Conservation (phyloP, 2,113 vertebrate species). For the Empidonax traillii region DNA sequence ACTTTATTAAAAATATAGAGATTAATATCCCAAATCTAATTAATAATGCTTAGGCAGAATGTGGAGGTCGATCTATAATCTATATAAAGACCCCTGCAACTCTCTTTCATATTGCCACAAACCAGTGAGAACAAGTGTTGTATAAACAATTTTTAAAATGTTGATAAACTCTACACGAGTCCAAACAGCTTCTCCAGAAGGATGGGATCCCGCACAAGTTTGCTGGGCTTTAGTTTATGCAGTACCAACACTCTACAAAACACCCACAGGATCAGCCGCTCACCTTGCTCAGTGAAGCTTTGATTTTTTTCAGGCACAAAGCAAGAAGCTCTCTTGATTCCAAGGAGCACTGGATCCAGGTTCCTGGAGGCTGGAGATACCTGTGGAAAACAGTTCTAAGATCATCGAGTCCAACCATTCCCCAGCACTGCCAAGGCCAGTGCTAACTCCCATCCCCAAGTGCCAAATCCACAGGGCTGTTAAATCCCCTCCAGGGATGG, state of each 20-base stretch:
- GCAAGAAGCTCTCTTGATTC: conserved; percentile 96
- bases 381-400: conserved; percentile 47
- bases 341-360: conserved; percentile 90
- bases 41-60: neutral
- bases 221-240: neutral
- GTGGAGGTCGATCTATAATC: neutral
- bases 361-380: conserved; percentile 92
- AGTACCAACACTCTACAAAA: neutral
- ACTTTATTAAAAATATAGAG: rapidly evolving
- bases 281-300: conserved; percentile 82
- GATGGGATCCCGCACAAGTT: rapidly evolving
- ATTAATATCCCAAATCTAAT: neutral
- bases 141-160: neutral
- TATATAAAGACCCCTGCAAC: neutral
- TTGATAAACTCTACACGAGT: neutral
- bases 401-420: too few relatives aligned
- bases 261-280: neutral
- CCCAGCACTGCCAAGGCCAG: neutral
- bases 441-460: too few relatives aligned
- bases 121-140: neutral
- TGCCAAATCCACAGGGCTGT: neutral
- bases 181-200: rapidly evolving
- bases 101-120: rapidly evolving
- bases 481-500: neutral
- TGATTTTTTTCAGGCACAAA: conserved; percentile 95